Percentiles rank a stretch among this genome's conserved stretches.
Conservation (phyloP, 2,113 vertebrate genomes). For the Hiodon tergisus region DNA sequence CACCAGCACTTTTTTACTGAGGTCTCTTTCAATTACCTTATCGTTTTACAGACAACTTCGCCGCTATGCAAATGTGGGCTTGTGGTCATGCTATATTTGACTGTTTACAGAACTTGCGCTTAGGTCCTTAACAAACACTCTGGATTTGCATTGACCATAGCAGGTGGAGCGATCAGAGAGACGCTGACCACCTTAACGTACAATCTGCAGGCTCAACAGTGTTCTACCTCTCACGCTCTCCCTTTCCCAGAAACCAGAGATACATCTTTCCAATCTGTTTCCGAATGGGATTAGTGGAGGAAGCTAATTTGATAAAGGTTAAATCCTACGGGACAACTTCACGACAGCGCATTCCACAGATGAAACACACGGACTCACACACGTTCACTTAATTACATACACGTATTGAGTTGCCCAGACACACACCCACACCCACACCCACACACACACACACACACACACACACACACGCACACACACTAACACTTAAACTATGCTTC, state of each 20-base stretch:
- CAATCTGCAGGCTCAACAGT: no score
- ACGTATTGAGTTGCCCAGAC: constrained; percentile 1
- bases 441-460: background rate
- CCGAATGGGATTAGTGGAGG: constrained; percentile 39
- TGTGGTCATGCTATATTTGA: no score
- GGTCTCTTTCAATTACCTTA: no score
- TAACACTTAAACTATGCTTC: background rate
- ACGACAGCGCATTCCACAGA: constrained; percentile 12
- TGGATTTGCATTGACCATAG: background rate
- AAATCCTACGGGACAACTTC: constrained; percentile 28
- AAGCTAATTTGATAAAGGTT: constrained; percentile 37
- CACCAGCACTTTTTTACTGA: no score
- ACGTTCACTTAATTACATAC: constrained; percentile 26
- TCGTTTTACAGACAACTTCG: no score
- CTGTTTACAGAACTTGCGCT: no score
- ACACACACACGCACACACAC: constrained; percentile 5
- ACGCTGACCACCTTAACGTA: no score
- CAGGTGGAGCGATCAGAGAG: no score
- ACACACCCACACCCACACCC: constrained; percentile 11
- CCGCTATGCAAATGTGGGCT: no score
- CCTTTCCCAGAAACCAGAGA: constrained; percentile 36
- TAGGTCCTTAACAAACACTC: background rate
- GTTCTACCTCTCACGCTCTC: background rate
- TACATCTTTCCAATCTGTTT: constrained; percentile 32
- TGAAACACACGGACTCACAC: background rate